These are phyloP conservation scores for Pampusana beccarii DNA, from an alignment of 2,113 vertebrate genomes.

Conservation along the genomic window DNA sequence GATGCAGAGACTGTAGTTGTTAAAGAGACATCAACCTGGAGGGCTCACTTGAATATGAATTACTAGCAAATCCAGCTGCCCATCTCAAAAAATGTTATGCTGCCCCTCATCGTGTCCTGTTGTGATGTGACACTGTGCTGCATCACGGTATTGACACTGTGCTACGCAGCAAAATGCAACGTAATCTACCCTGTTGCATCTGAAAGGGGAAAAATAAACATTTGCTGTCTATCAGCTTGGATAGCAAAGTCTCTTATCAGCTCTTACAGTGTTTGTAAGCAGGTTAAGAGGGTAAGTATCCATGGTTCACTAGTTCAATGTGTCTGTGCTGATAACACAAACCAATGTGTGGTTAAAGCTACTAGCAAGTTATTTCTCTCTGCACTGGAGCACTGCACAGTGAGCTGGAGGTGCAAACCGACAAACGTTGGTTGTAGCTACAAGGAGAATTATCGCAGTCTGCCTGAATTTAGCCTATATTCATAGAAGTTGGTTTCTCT, in stretches of 20 bases:
- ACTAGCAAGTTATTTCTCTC: not conserved
- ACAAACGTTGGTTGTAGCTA: not conserved
- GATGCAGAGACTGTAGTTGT: not conserved
- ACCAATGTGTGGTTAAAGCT: not conserved
- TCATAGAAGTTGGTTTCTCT: not conserved
- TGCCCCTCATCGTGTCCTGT: not conserved
- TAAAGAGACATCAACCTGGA: not conserved
- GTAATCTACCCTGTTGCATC: not conserved
- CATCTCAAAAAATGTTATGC: not conserved
- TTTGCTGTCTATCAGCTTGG: constrained; percentile 23
- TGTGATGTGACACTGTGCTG: not conserved
- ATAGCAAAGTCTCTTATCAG: constrained; percentile 26
- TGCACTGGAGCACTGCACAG: not conserved
- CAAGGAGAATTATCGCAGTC: not conserved
- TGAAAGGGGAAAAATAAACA: constrained; percentile 45
- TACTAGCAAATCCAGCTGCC: constrained; percentile 8
- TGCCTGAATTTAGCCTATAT: not conserved
- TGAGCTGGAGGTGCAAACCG: not conserved
- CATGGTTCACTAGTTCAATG: not conserved
- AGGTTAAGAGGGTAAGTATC: constrained; percentile 19
- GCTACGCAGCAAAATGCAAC: not conserved
- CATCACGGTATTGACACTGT: not conserved
- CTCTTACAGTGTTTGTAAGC: not conserved
- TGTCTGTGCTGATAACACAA: constrained; percentile 16
- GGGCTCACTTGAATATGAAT: not conserved